These are phyloP conservation scores for Pimephales promelas DNA, from an alignment of 2,113 vertebrate species.

Conservation along the genomic window DNA sequence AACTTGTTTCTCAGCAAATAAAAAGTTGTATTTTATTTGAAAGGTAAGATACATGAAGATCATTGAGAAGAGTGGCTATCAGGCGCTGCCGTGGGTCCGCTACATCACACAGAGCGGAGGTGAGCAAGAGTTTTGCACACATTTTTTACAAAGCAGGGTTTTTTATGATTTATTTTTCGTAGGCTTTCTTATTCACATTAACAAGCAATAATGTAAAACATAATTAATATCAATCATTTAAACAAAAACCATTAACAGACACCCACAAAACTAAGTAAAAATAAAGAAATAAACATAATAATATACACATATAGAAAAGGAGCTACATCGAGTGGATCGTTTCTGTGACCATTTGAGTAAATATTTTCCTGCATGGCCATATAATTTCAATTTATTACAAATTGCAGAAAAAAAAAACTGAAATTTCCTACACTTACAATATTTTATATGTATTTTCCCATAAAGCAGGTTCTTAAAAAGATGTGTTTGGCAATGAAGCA, in stretches of 20 bases:
- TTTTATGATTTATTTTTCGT: not conserved
- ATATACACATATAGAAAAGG: not conserved
- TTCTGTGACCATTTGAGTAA: not conserved
- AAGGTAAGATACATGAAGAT: too few relatives aligned
- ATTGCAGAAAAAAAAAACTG: too few relatives aligned
- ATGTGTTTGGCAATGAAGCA: not conserved
- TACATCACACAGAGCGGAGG: slow-evolving; percentile 95
- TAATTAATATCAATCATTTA: not conserved
- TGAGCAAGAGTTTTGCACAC: slow-evolving; percentile 47
- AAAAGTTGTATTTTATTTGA: too few relatives aligned
- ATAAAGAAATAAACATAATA: not conserved
- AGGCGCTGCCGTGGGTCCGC: slow-evolving; percentile 86
- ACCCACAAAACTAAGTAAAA: not conserved
- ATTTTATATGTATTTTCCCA: too few relatives aligned
- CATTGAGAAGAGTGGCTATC: slow-evolving; percentile 76
- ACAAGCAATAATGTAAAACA: not conserved
- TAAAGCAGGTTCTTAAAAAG: not conserved
- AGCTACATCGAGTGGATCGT: not conserved
- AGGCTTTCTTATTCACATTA: not conserved
- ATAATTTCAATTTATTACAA: too few relatives aligned
- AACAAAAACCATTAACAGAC: too few relatives aligned
- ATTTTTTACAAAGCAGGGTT: not conserved
- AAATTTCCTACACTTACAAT: too few relatives aligned
- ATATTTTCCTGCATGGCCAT: not conserved
- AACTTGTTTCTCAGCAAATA: too few relatives aligned